Evolutionary conservation across 2,797 vertebrate genomes (phyloP), one percentile per base, ranked within the genome.

Genomic region (Australoheros facetus): DNA sequence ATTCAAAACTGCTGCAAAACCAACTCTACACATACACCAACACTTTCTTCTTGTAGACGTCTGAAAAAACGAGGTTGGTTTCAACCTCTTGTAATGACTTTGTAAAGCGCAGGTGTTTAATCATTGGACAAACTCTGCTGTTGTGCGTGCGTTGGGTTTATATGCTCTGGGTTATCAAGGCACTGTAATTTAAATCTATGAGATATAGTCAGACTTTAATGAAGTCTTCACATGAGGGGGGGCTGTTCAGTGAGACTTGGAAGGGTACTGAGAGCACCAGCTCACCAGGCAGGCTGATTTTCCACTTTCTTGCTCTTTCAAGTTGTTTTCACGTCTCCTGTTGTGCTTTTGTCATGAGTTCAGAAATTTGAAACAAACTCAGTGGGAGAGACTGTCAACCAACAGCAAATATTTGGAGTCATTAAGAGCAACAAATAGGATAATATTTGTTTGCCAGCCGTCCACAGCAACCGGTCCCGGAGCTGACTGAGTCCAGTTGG

Each of bases 31-130:
- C 6, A 19, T 2, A 3, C 53, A 71, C 16, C 30, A 32, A 32
- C 4, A 2, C 39, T 0, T 45, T 45, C 5, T 26, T 10, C 21
- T 2, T 1, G 39, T 64, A 1, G 37, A 42, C 13, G 1, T 1
- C 54, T 42, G 23, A 55, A 37, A 42, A 3, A 4, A 9, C 7
- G 10, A 14, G 1, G 2, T 39, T 60, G 13, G 32, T 16, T 64
- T 75, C 45, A 23, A 62, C 7, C 32, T 19, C 30, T 13, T 60
- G 30, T 26, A 7, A 45, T 19, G 17, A 66, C 16, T 45, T 28
- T 56, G 21, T 7, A 39, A 66, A 1, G 14, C 8, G n/a, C 45
- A 21, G 28, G 56, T 55, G 4, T 71, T 71, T 54, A 13, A 71
- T 53, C 34, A 21, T 19, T 55, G 7, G n/a, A 19, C 28, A 32